Base-by-base conservation (phyloP, 2,113 vertebrate genomes). In the Rynchops niger region DNA sequence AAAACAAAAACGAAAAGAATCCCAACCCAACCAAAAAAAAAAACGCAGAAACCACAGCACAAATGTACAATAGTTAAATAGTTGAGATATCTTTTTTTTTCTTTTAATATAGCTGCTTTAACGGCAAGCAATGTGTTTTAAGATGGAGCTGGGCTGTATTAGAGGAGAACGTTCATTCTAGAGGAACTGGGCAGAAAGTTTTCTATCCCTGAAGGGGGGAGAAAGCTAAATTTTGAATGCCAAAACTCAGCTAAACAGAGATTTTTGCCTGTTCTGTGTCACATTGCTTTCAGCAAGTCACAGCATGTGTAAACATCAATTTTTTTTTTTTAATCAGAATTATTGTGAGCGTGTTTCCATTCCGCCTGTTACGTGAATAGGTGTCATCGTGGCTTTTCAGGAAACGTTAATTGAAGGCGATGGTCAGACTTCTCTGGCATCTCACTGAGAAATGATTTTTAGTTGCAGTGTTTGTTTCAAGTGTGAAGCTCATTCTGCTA, bases 351-450 rank as follows among this genome's bases (percentile, higher is more conserved):
- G 10, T 29, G 2, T 56, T 77, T 50, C 43, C 9, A 2, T 53
- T 66, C 20, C 16, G 26, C 23, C 30, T 3, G 1, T 56, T 30
- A 8, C 0, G 4, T 36, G 29, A 27, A 11, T 40, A 1, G 25
- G 9, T 19, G 22, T 12, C 34, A 34, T 34, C 12, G 1, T 13
- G n/a, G 30, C 40, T 70, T 55, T 90, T 53, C 16, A 12, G 40
- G 56, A n/a, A 26, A 8, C 34, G 21, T 5, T 22, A 52, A 27
- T 23, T 29, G n/a, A 61, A 36, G 5, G 6, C 20, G 12, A 17
- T 7, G 25, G 23, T 55, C 10, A n/a, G 14, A 29, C 7, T 20
- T 56, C 10, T 36, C n/a, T 15, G 23, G 43, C 17, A 3, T 14
- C 18, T 53, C 27, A 3, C 14, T 38, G 17, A 52, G 34, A 38